Conservation (phyloP, 2,888 invertebrate species). For the Megalurothrips usitatus region DNA sequence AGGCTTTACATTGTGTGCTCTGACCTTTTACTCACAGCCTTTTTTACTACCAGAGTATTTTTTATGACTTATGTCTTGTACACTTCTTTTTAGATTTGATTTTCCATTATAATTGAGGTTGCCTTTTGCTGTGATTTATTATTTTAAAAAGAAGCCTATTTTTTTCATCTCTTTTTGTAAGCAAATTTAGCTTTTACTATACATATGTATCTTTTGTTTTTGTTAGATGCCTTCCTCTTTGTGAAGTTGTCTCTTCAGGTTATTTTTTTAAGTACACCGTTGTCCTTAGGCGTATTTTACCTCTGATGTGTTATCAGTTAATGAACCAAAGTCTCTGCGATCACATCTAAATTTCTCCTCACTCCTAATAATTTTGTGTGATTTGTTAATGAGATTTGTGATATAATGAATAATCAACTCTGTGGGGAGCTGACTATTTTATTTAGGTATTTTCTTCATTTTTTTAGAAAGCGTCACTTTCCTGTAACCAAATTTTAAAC, state of each 20-base stretch:
- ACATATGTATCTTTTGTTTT: neutral
- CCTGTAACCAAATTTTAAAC: neutral
- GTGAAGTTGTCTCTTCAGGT: neutral
- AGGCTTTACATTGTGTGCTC: neutral
- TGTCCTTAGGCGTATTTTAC: neutral
- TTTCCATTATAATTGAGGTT: neutral
- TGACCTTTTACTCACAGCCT: neutral
- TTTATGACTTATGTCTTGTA: neutral
- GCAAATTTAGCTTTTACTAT: neutral
- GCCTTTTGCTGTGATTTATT: conserved; percentile 13
- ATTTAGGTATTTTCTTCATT: neutral
- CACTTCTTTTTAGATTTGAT: neutral
- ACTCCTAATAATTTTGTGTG: neutral
- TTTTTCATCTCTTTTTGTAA: neutral
- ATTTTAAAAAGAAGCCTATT: neutral
- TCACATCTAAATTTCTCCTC: neutral
- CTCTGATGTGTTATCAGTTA: neutral
- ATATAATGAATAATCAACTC: too few species aligned
- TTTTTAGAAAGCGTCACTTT: neutral
- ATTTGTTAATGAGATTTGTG: neutral
- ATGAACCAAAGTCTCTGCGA: neutral
- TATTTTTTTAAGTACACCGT: neutral
- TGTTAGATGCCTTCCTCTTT: too few species aligned
- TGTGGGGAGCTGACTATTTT: too few species aligned
- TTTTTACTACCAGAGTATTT: too few species aligned